Evolutionary conservation across 2,113 vertebrate genomes (phyloP).

Genomic region (Melierax canorus): DNA sequence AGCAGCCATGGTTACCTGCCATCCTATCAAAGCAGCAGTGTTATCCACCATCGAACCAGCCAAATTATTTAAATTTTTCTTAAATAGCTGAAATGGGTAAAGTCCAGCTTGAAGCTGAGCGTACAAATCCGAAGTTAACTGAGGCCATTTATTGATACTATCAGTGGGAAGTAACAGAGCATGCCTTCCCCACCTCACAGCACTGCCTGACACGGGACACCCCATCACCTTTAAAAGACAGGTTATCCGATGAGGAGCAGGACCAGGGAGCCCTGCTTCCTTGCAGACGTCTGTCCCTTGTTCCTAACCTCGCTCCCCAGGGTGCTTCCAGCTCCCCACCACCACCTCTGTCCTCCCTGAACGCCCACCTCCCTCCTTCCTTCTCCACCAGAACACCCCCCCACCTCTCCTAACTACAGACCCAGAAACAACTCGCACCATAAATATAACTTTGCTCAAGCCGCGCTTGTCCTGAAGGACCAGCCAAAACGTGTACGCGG

Average conservation of each 20-base stretch:
- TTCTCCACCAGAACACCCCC: background rate
- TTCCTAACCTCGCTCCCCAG: rapidly evolving
- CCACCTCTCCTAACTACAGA: background rate
- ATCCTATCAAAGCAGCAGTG: background rate
- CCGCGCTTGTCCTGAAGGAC: background rate
- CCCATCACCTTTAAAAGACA: background rate
- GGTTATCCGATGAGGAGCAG: background rate
- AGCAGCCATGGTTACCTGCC: background rate
- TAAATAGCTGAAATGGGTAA: background rate
- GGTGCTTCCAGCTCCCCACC: background rate
- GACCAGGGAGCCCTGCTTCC: background rate
- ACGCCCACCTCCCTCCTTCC: background rate
- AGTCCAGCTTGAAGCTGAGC: background rate
- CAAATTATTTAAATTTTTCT: background rate
- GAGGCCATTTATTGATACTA: background rate
- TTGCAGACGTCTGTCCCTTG: rapidly evolving
- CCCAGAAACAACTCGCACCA: background rate
- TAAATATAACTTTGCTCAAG: background rate
- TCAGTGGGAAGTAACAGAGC: background rate
- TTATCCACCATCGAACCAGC: background rate
- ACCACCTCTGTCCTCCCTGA: background rate
- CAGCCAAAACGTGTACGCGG: background rate
- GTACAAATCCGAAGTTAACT: background rate
- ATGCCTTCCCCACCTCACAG: background rate
- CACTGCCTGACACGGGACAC: too few relatives aligned